phyloP scores from a whole-genome alignment of 2,797 vertebrate species.

The Myotis vivesi region DNA sequence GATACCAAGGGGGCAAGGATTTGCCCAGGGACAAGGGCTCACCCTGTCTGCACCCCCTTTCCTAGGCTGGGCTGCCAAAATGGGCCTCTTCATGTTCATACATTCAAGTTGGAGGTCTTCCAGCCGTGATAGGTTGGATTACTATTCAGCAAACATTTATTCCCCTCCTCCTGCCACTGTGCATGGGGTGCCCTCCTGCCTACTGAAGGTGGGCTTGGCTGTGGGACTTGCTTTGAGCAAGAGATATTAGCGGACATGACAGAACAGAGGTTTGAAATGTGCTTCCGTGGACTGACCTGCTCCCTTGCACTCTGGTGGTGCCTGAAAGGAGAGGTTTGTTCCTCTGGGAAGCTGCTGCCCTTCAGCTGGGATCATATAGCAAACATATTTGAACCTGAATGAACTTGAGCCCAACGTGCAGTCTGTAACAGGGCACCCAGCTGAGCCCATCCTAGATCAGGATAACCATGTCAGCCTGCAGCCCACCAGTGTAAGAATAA shows the following conservation, averaged over 20 bases:
- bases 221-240: background rate
- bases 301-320: background rate
- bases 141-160: background rate
- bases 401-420: background rate
- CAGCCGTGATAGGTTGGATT: background rate
- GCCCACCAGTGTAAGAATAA: rapidly evolving
- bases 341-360: background rate
- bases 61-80: background rate
- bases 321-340: background rate
- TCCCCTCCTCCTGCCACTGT: background rate
- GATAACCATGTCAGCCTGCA: background rate
- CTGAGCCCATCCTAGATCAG: background rate
- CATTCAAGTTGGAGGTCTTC: background rate
- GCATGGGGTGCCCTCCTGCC: rapidly evolving
- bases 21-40: background rate
- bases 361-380: rapidly evolving
- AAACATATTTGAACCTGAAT: background rate
- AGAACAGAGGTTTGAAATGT: background rate
- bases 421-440: background rate
- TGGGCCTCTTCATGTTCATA: background rate
- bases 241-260: background rate
- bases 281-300: rapidly evolving
- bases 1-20: background rate
- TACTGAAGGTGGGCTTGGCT: background rate
- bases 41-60: no score